Evolutionary conservation across 2,797 vertebrate genomes (phyloP), one percentile per base, ranked within the genome.

Genomic region (Dicrostonyx torquatus): DNA sequence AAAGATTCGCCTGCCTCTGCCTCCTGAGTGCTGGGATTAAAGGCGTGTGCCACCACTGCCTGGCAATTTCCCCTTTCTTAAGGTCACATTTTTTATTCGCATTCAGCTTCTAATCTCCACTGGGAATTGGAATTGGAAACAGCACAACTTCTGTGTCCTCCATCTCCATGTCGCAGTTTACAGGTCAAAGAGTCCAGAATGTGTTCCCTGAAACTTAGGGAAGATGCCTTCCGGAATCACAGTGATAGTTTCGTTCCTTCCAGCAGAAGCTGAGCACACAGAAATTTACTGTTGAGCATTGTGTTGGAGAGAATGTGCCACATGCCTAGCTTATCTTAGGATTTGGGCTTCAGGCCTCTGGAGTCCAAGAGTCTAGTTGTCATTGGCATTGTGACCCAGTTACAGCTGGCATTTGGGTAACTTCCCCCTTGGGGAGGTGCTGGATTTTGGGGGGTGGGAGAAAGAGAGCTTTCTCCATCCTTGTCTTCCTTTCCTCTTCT

Each of bases 31-130:
- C n/a, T n/a, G n/a, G n/a, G n/a, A n/a, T n/a, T n/a, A n/a, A n/a
- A n/a, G n/a, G n/a, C n/a, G n/a, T n/a, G n/a, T n/a, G n/a, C n/a
- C n/a, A n/a, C n/a, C n/a, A n/a, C n/a, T n/a, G n/a, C n/a, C n/a
- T n/a, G n/a, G n/a, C n/a, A n/a, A 22, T 58, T 58, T 22, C 55
- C 55, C 20, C 78, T 15, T 60, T 96, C 50, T 87, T 89, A 85
- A 85, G 92, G 48, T 93, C n/a, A 2, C 83, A 7, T 45, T 95
- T 64, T 72, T 91, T 45, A 87, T 90, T 93, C 89, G 64, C 64
- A 90, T 93, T 94, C 24, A 85, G 70, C 58, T 72, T 85, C 34
- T 68, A 89, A 66, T 93, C 82, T 85, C 87, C 37, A 2, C 60
- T 92, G 5, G 75, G 85, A 68, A 1, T 40, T 92, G 84, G 5